phyloP scores from a whole-genome alignment of 2,113 vertebrate genomes.

The Daboia siamensis region DNA sequence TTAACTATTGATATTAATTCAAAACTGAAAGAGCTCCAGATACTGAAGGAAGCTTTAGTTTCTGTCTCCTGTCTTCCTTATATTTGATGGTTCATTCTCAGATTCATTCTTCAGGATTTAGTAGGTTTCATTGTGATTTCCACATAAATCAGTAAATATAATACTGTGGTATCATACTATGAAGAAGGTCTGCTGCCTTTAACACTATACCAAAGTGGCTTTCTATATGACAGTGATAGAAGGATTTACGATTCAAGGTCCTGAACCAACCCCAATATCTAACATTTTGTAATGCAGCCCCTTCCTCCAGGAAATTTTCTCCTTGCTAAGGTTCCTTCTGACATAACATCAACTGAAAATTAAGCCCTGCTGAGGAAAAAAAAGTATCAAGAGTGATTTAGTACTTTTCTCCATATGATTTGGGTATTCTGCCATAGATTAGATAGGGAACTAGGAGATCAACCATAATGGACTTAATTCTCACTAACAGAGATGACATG shows the following conservation, averaged over 20 bases:
- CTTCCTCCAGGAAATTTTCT: not conserved
- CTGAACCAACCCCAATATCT: not conserved
- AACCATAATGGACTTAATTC: too few relatives aligned
- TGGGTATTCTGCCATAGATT: not conserved
- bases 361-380: not conserved
- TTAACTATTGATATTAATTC: slow-evolving; percentile 17
- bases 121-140: not conserved
- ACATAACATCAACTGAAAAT: not conserved
- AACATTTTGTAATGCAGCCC: not conserved
- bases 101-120: not conserved
- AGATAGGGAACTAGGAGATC: not conserved
- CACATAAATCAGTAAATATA: not conserved
- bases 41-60: not conserved
- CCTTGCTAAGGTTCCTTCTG: not conserved
- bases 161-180: not conserved
- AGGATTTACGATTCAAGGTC: not conserved
- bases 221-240: not conserved
- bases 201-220: not conserved
- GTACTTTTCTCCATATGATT: not conserved
- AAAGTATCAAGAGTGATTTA: not conserved
- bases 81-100: not conserved
- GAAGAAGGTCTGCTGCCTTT: not conserved
- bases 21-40: not conserved
- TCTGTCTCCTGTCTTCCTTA: not conserved
- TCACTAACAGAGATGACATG: too few relatives aligned